Conservation (phyloP, 1,140 invertebrate genomes). For the Tyrophagus putrescentiae region DNA sequence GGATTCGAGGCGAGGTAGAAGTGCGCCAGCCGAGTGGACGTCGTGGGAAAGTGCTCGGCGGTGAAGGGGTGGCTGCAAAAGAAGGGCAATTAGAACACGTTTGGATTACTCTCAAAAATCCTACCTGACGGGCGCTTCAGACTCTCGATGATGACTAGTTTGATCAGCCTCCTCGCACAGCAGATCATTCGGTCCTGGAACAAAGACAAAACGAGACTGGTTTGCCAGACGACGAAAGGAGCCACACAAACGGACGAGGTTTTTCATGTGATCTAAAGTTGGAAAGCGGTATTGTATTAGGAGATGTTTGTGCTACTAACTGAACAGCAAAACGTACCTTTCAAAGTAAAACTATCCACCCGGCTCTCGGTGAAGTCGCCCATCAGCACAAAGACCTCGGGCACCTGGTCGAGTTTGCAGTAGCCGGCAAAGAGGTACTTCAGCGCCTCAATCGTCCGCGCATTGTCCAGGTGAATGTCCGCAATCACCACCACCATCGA, state of each 20-base stretch:
- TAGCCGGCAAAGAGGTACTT: conserved; percentile 21
- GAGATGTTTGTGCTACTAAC: too few relatives aligned
- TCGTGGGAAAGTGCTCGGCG: conserved; percentile 10
- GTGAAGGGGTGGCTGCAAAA: not conserved
- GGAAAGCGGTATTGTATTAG: not conserved
- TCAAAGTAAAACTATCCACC: conserved; percentile 6
- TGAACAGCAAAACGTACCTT: not conserved
- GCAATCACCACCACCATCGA: conserved; percentile 16
- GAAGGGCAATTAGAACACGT: not conserved
- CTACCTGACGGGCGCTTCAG: too few relatives aligned
- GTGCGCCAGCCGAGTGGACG: not conserved
- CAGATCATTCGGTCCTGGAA: conserved; percentile 17
- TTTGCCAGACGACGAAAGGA: conserved; percentile 8
- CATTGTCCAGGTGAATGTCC: conserved; percentile 22
- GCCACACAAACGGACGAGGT: conserved; percentile 5
- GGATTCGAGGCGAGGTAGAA: conserved; percentile 20
- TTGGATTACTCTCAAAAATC: too few relatives aligned
- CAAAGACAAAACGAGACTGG: conserved; percentile 16
- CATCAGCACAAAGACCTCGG: conserved; percentile 20
- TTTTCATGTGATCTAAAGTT: conserved; percentile 19
- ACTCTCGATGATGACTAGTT: not conserved
- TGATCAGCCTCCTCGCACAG: not conserved
- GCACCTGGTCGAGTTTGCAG: conserved; percentile 5
- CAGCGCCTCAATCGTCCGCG: conserved; percentile 2
- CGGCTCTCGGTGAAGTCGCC: conserved; percentile 8